phyloP scores from a whole-genome alignment of 2,113 vertebrate genomes.

The Bos javanicus region DNA sequence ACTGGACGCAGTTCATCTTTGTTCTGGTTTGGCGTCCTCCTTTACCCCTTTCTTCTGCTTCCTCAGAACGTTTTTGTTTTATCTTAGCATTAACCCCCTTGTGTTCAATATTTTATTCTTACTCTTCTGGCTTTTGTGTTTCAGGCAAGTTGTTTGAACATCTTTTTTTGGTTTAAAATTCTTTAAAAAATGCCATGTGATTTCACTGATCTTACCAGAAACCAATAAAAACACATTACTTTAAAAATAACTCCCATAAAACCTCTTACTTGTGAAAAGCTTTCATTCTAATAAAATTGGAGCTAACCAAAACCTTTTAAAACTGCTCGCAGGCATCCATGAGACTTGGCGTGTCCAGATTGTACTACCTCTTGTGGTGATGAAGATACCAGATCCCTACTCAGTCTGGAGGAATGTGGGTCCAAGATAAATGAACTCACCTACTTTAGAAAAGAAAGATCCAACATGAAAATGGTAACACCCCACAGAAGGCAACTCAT shows the following conservation, averaged over 20 bases:
- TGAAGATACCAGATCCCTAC: slow-evolving; percentile 66
- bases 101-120: slow-evolving; percentile 47
- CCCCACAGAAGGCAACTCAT: neutral
- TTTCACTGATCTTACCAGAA: slow-evolving; percentile 79
- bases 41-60: neutral
- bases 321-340: slow-evolving; percentile 60
- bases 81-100: neutral
- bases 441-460: slow-evolving; percentile 7
- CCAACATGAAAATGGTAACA: neutral
- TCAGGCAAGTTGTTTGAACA: slow-evolving; percentile 63
- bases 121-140: slow-evolving; percentile 66
- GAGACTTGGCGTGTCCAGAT: slow-evolving; percentile 58
- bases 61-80: neutral
- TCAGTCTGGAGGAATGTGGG: neutral
- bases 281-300: slow-evolving; percentile 76
- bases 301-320: slow-evolving; percentile 77
- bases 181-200: slow-evolving; percentile 71
- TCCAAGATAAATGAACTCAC: slow-evolving; percentile 57
- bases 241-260: slow-evolving; percentile 78
- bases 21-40: neutral
- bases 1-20: neutral
- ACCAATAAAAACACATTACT: slow-evolving; percentile 79
- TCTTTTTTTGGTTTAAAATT: slow-evolving; percentile 77
- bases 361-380: slow-evolving; percentile 52
- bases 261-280: slow-evolving; percentile 78